phyloP scores from a whole-genome alignment of 2,797 vertebrate genomes.

The Enteromius anoplus region DNA sequence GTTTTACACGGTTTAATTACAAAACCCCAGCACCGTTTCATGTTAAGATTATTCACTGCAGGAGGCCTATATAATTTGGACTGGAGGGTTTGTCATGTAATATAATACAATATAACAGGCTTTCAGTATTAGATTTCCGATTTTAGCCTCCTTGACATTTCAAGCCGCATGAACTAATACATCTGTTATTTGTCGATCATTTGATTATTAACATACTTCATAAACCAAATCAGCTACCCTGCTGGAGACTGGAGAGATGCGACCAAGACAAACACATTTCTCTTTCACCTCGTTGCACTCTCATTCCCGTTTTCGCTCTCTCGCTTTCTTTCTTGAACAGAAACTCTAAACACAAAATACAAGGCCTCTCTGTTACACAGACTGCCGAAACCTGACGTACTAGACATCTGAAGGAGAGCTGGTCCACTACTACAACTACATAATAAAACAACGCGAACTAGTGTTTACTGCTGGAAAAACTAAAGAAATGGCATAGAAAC shows the following conservation, averaged over 20 bases:
- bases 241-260: slow-evolving; percentile 75
- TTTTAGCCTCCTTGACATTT: slow-evolving; percentile 89
- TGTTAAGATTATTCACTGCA: slow-evolving; percentile 85
- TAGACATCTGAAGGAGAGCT: slow-evolving; percentile 21
- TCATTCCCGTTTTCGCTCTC: slow-evolving; percentile 28
- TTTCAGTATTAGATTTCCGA: slow-evolving; percentile 85
- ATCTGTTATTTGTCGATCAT: slow-evolving; percentile 90
- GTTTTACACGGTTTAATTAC: slow-evolving; percentile 82
- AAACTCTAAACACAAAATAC: slow-evolving; percentile 76
- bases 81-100: slow-evolving; percentile 83
- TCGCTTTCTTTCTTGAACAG: slow-evolving; percentile 57
- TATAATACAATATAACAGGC: slow-evolving; percentile 85
- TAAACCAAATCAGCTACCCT: slow-evolving; percentile 84
- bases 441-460: background rate
- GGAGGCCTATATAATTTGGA: slow-evolving; percentile 84
- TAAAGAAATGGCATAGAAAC: slow-evolving; percentile 1
- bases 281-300: slow-evolving; percentile 39
- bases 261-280: slow-evolving; percentile 68
- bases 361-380: slow-evolving; percentile 77
- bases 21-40: slow-evolving; percentile 81
- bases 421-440: background rate
- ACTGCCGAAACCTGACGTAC: slow-evolving; percentile 49
- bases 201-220: slow-evolving; percentile 90
- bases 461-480: slow-evolving; percentile 4
- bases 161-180: slow-evolving; percentile 88